Percentiles rank a stretch among this genome's conserved stretches.
Conservation (phyloP, 2,797 vertebrate species). For the Phylloscopus collybita region DNA sequence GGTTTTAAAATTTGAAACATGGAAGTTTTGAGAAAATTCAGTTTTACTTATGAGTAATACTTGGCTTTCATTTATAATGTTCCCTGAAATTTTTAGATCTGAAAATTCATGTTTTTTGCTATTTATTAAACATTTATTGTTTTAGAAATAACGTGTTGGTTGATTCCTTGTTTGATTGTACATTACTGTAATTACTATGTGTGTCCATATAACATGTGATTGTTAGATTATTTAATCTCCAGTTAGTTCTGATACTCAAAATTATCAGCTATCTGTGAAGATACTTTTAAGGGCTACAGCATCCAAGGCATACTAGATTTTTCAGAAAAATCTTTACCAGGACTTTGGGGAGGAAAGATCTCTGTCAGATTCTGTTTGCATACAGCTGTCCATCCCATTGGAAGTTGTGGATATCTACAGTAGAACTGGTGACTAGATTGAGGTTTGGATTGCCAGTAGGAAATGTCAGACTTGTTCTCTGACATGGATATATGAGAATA, state of each 20-base stretch:
- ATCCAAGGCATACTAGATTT: not conserved
- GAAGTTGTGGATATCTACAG: not conserved
- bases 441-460: not conserved
- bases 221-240: not conserved
- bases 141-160: not conserved
- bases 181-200: not conserved
- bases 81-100: not conserved
- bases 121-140: not conserved
- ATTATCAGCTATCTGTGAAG: not conserved
- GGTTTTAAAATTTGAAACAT: not conserved
- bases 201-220: not conserved
- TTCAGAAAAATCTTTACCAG: not conserved
- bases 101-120: not conserved
- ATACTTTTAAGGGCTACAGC: not conserved
- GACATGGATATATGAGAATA: not conserved
- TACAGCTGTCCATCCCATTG: not conserved
- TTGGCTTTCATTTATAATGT: not conserved
- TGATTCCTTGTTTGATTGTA: not conserved
- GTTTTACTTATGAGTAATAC: not conserved
- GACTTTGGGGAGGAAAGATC: not conserved
- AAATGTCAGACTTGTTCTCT: not conserved
- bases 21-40: not conserved
- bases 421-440: not conserved
- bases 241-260: not conserved
- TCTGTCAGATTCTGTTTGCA: not conserved